These are phyloP conservation scores for Enteromius treurensis DNA, from an alignment of 2,797 vertebrate species.

Conservation along the genomic window DNA sequence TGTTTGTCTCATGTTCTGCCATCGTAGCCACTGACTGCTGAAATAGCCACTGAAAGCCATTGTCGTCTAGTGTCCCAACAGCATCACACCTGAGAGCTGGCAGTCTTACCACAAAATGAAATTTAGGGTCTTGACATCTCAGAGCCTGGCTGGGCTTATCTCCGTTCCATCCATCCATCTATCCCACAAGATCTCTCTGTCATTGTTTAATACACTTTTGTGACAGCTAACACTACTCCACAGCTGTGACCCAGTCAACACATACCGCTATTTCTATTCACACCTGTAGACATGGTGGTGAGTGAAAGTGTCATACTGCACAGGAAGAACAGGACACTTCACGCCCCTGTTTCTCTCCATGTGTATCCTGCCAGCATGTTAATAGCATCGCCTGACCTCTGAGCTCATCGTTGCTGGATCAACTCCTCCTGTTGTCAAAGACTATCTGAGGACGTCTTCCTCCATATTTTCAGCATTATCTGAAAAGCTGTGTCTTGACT, in stretches of 20 bases:
- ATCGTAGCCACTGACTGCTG: conserved; percentile 72
- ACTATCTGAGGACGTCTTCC: conserved; percentile 16
- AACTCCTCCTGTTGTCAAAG: conserved; percentile 12
- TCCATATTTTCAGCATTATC: conserved; percentile 35
- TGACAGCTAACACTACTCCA: conserved; percentile 42
- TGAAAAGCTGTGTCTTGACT: conserved; percentile 13
- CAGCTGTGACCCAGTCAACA: conserved; percentile 38
- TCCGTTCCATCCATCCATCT: conserved; percentile 32
- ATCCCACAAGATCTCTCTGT: conserved; percentile 23
- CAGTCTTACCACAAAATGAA: conserved; percentile 39
- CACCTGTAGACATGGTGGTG: conserved; percentile 30
- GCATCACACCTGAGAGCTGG: conserved; percentile 21
- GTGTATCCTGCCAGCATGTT: conserved; percentile 23
- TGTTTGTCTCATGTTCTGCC: conserved; percentile 71
- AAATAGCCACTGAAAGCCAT: conserved; percentile 75
- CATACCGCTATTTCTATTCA: conserved; percentile 39
- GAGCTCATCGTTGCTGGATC: conserved; percentile 39
- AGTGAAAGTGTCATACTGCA: conserved; percentile 45
- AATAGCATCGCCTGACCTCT: conserved; percentile 47
- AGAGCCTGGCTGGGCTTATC: neutral
- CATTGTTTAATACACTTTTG: conserved; percentile 50
- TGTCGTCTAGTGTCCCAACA: conserved; percentile 30
- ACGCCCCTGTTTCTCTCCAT: conserved; percentile 27
- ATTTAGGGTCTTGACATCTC: conserved; percentile 4
- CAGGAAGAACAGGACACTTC: conserved; percentile 48